Percentiles rank a stretch among this genome's conserved stretches.
Evolutionary conservation across 2,797 vertebrate species (phyloP).

Genomic region (Ambastaia sidthimunki): DNA sequence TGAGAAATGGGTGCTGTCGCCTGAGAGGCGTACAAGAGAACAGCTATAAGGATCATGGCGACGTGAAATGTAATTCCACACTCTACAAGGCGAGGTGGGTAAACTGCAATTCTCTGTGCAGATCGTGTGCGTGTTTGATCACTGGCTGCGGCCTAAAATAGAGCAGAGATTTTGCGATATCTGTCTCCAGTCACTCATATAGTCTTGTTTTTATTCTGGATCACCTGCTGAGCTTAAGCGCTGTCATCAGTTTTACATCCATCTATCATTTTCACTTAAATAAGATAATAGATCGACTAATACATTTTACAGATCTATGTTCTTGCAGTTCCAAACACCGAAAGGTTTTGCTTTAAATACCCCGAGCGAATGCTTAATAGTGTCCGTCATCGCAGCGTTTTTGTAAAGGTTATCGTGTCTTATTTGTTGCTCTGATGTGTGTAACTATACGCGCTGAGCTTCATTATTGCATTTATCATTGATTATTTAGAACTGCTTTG

Average conservation of each 20-base stretch:
- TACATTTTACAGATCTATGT: background rate
- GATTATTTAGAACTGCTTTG: background rate
- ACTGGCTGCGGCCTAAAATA: conserved; percentile 31
- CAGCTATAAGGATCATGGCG: conserved; percentile 36
- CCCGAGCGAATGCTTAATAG: background rate
- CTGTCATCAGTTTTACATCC: conserved; percentile 14
- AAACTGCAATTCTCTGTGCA: background rate
- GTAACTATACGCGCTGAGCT: background rate
- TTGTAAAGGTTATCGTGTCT: background rate
- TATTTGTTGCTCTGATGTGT: background rate
- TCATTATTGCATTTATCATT: background rate
- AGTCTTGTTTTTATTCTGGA: conserved; percentile 25
- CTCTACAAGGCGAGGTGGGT: conserved; percentile 45
- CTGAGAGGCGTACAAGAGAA: conserved; percentile 14
- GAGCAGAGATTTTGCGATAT: conserved; percentile 40
- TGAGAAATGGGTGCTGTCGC: conserved; percentile 48
- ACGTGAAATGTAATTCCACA: conserved; percentile 38
- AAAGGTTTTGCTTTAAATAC: background rate
- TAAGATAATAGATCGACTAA: background rate
- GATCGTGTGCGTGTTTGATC: background rate
- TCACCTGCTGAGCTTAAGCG: conserved; percentile 35
- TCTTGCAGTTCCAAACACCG: background rate
- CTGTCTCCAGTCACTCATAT: background rate
- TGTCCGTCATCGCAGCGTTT: background rate
- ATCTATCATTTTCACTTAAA: conserved; percentile 18